Percentiles rank a stretch among this genome's conserved stretches.
phyloP scores from a whole-genome alignment of 2,797 vertebrate species.

The Pterois miles region DNA sequence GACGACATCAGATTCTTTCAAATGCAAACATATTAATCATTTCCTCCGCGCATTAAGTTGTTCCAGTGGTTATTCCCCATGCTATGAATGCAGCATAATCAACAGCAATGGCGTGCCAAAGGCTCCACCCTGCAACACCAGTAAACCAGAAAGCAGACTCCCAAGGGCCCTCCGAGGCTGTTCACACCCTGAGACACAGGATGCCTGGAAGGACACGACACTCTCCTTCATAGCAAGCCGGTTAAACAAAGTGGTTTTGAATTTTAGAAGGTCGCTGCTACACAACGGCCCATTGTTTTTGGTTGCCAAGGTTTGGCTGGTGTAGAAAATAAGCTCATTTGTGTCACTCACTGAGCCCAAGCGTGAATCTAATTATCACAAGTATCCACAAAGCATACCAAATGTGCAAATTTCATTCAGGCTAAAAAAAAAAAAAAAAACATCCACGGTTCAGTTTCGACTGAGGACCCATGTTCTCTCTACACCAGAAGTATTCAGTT shows the following conservation, averaged over 20 bases:
- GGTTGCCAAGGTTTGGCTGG: not conserved
- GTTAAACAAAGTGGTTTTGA: not conserved
- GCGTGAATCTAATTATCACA: not conserved
- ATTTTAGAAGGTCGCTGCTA: not conserved
- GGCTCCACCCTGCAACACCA: conserved; percentile 20
- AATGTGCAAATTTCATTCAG: not conserved
- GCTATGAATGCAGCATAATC: conserved; percentile 6
- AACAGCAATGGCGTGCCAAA: conserved; percentile 14
- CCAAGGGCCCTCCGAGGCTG: conserved; percentile 10
- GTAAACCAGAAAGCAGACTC: conserved; percentile 14
- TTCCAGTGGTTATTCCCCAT: conserved; percentile 3
- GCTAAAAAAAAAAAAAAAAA: not conserved
- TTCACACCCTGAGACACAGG: conserved; percentile 15
- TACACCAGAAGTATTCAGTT: not conserved
- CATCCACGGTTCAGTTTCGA: no score
- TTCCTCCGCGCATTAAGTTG: conserved; percentile 11
- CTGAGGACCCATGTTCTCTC: not conserved
- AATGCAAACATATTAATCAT: conserved; percentile 1
- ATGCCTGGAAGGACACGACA: not conserved
- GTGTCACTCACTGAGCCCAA: not conserved
- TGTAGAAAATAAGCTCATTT: not conserved
- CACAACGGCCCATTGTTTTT: not conserved
- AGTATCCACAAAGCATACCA: no score
- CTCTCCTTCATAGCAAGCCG: not conserved
- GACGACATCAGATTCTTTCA: not conserved